Evolutionary conservation across 2,113 vertebrate genomes (phyloP), one percentile per base, ranked within the genome.

Genomic region (Empidonax alnorum): DNA sequence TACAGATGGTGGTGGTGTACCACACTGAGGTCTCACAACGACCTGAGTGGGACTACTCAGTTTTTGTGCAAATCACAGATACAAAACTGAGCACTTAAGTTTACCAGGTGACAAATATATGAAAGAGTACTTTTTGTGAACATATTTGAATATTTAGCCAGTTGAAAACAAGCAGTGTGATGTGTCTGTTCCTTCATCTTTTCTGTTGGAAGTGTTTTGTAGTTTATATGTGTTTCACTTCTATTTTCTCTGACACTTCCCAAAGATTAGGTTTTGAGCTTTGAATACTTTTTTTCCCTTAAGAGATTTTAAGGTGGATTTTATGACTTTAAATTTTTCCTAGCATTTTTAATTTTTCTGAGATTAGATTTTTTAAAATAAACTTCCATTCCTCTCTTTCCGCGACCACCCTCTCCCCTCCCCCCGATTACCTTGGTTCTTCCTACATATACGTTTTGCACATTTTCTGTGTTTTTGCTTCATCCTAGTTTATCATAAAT

Each of bases 1-100:
- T 65, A 13, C 28, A 37, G 49, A 9, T 0, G 0, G 2, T 56
- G 0, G 2, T 52, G 14, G 47, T 3, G 1, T 25, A 28, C 7
- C 10, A 0, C 0, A 3, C 11, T 66, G 65, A 62, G 19, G 22
- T 56, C 35, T 89, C 24, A 42, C 21, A 8, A 14, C 30, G 68
- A 23, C 52, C 31, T 76, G 42, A 30, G 21, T n/a, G 17, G 19
- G 13, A 7, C 55, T 66, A 2, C 18, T 84, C 17, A 20, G 55
- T 72, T 10, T 46, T 53, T n/a, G 17, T 42, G 50, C 15, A 16
- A 62, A 46, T 39, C 52, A 37, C 27, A 44, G 37, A n/a, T 28
- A 52, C 5, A 46, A 31, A 73, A 46, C 17, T 7, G 18, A 41
- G 8, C 11, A 4, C 28, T 66, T 56, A 13, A 25, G 5, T 69